phyloP scores from a whole-genome alignment of 2,113 vertebrate genomes.

The Rhodinocichla rosea region DNA sequence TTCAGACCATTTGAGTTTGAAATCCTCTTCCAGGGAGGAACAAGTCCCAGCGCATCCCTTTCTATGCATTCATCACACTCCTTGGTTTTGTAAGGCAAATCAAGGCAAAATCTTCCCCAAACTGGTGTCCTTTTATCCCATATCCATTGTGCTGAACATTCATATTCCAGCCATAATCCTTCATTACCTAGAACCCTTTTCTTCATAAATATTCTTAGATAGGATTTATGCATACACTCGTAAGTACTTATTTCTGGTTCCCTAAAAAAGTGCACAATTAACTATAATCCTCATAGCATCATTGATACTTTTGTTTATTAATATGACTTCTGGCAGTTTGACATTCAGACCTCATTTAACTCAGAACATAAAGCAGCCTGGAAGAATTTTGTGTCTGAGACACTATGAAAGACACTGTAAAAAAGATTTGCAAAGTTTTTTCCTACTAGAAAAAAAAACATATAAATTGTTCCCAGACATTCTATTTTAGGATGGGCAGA shows the following conservation, averaged over 20 bases:
- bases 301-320: neutral
- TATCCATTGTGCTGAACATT: neutral
- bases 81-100: neutral
- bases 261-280: neutral
- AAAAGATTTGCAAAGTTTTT: neutral
- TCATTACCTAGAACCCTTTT: neutral
- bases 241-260: neutral
- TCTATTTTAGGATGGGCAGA: neutral
- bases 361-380: neutral
- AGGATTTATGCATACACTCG: neutral
- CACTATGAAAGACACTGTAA: neutral
- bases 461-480: neutral
- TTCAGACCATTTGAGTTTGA: neutral
- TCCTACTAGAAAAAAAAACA: neutral
- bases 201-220: neutral
- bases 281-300: neutral
- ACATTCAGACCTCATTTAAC: neutral
- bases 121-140: neutral
- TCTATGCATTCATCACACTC: neutral
- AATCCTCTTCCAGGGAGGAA: neutral
- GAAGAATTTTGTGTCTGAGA: neutral
- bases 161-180: neutral
- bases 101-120: neutral
- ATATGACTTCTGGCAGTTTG: neutral
- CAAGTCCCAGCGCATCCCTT: neutral